phyloP scores from a whole-genome alignment of 2,797 vertebrate species.

The Paramormyrops hopkinsi region DNA sequence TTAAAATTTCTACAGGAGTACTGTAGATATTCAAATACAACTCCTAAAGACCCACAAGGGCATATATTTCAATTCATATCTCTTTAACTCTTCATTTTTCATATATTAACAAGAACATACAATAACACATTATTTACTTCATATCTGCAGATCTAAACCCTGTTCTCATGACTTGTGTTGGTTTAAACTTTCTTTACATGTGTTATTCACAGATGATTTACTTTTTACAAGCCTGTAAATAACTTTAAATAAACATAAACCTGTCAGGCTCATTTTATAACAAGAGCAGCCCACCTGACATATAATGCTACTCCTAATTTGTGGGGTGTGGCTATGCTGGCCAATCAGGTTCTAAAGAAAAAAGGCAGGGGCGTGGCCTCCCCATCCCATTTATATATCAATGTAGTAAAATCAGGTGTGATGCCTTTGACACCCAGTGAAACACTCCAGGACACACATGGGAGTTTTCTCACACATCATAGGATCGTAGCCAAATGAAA shows the following conservation, averaged over 20 bases:
- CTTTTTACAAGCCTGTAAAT: not conserved
- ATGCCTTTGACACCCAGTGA: not conserved
- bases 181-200: not conserved
- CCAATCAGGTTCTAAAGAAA: not conserved
- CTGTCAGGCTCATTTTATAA: not conserved
- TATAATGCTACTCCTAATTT: not conserved
- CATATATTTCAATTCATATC: not conserved
- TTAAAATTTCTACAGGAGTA: not conserved
- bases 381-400: not conserved
- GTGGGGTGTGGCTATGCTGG: not conserved
- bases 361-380: not conserved
- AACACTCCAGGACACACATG: constrained; percentile 15
- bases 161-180: not conserved
- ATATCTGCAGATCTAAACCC: not conserved
- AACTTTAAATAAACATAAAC: not conserved
- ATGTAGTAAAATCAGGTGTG: not conserved
- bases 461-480: constrained; percentile 4
- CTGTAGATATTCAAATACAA: not conserved
- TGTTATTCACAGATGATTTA: not conserved
- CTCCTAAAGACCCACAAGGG: not conserved
- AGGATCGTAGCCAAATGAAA: constrained; percentile 22
- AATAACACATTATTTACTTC: not conserved
- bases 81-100: not conserved
- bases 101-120: not conserved
- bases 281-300: not conserved